Evolutionary conservation across 2,797 vertebrate genomes (phyloP).

Genomic region (Platalea minor): DNA sequence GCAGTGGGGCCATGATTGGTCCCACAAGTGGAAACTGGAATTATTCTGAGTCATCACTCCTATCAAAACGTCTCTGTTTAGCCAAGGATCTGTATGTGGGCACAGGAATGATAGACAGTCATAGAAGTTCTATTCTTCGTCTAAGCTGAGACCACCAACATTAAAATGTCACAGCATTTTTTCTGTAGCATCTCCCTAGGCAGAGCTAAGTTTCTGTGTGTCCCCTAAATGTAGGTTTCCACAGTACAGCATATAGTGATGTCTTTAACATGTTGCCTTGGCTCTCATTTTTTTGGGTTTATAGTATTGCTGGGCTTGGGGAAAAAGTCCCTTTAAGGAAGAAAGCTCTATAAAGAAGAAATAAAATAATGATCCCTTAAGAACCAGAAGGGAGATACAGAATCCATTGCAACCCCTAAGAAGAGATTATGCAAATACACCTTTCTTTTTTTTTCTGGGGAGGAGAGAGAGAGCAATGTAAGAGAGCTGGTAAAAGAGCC

Average conservation of each 20-base stretch:
- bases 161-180: not conserved
- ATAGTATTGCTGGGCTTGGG: not conserved
- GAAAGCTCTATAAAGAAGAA: not conserved
- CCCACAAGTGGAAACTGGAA: not conserved
- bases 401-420: not conserved
- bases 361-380: not conserved
- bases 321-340: not conserved
- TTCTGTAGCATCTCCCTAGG: not conserved
- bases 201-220: not conserved
- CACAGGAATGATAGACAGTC: not conserved
- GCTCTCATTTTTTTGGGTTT: constrained; percentile 9
- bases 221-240: not conserved
- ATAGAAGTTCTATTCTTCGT: not conserved
- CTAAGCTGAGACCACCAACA: not conserved
- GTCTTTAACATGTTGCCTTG: constrained; percentile 20
- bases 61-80: not conserved
- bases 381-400: not conserved
- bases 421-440: constrained; percentile 14
- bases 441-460: not conserved
- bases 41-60: not conserved
- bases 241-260: not conserved
- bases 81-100: not conserved
- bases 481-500: not conserved
- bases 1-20: not conserved
- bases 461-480: not conserved